These are phyloP conservation scores for Linepithema humile DNA, from an alignment of 1,140 invertebrate genomes.

Conservation along the genomic window DNA sequence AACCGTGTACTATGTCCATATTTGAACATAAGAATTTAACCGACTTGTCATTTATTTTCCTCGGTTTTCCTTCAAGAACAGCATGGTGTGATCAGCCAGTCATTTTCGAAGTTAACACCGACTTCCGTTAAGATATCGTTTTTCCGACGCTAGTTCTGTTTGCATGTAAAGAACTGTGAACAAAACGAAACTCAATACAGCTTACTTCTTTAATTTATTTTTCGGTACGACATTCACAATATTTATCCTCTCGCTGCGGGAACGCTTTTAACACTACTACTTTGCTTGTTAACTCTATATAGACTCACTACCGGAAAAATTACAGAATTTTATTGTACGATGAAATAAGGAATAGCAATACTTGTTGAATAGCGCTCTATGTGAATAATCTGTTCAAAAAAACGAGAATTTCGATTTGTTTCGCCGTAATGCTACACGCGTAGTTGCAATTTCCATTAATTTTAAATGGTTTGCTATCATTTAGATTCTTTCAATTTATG, in stretches of 20 bases:
- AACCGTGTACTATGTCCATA: too few species aligned
- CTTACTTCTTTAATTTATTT: conserved; percentile 21
- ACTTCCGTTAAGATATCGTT: conserved; percentile 23
- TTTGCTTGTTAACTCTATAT: not conserved
- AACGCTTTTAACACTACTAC: conserved; percentile 48
- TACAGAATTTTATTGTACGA: not conserved
- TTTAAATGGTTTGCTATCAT: not conserved
- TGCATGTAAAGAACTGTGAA: conserved; percentile 5
- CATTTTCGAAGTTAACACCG: not conserved
- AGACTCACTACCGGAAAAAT: not conserved
- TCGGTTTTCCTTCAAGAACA: conserved; percentile 24
- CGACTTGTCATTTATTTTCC: conserved; percentile 14
- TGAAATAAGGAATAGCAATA: not conserved
- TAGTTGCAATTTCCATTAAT: not conserved
- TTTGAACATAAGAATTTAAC: conserved; percentile 7
- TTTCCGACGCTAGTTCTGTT: not conserved
- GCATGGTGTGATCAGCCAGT: not conserved
- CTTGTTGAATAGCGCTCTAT: not conserved
- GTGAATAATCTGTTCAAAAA: not conserved
- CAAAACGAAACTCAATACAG: not conserved
- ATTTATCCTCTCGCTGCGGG: not conserved
- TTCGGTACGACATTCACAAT: not conserved
- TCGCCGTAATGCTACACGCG: not conserved
- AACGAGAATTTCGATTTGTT: not conserved
- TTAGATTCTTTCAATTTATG: too few species aligned